Conservation (phyloP, 2,113 vertebrate genomes). For the Cephalopterus ornatus region DNA sequence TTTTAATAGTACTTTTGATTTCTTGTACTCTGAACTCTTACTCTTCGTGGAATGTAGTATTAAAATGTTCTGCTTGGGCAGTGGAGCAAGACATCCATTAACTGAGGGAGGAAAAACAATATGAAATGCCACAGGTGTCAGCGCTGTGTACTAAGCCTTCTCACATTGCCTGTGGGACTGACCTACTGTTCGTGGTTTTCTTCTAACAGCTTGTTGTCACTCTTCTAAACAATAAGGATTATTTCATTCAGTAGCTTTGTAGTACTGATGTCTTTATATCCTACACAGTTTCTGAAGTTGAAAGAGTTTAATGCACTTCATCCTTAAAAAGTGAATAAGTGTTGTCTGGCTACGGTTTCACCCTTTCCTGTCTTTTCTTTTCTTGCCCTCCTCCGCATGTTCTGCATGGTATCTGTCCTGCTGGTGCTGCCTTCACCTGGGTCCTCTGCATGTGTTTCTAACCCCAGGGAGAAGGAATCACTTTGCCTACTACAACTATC, state of each 20-base stretch:
- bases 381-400: conserved; percentile 75
- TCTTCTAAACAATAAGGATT: conserved; percentile 35
- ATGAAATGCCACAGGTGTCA: neutral
- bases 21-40: neutral
- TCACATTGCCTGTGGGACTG: neutral
- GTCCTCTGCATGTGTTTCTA: conserved; percentile 85
- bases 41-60: neutral
- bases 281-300: conserved; percentile 9
- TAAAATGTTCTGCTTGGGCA: neutral
- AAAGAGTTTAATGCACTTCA: conserved; percentile 16
- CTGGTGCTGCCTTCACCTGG: conserved; percentile 87
- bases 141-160: neutral
- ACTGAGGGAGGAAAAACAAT: neutral
- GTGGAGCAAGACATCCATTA: neutral
- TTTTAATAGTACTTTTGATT: neutral
- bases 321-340: conserved; percentile 23
- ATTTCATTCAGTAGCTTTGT: conserved; percentile 4
- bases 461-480: conserved; percentile 94
- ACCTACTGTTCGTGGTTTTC: conserved; percentile 4
- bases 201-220: conserved; percentile 28
- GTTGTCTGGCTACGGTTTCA: conserved; percentile 79
- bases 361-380: conserved; percentile 84
- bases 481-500: conserved; percentile 96
- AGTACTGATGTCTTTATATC: conserved; percentile 2
- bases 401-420: conserved; percentile 76